phyloP scores from a whole-genome alignment of 2,797 vertebrate species.

The Malurus leucopterus region DNA sequence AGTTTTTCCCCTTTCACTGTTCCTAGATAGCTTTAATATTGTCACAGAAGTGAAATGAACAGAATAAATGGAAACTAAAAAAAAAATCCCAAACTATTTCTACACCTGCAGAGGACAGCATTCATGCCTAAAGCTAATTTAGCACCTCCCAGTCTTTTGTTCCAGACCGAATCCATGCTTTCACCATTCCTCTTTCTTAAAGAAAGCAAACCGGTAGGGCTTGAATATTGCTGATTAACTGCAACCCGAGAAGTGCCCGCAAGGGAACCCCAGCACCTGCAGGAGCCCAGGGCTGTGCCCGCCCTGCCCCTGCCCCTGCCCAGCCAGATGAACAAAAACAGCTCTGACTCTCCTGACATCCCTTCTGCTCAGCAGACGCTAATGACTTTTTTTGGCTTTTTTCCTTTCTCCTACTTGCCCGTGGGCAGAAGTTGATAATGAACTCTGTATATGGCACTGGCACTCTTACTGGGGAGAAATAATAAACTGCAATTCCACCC shows the following conservation, averaged over 20 bases:
- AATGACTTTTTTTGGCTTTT: neutral
- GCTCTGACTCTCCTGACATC: neutral
- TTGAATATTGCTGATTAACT: neutral
- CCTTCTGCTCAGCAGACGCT: neutral
- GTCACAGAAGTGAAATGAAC: neutral
- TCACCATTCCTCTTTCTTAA: neutral
- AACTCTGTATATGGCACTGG: neutral
- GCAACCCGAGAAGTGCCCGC: neutral
- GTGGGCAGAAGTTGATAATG: constrained; percentile 19
- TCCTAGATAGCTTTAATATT: neutral
- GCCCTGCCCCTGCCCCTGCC: neutral
- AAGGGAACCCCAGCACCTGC: neutral
- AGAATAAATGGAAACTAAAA: neutral
- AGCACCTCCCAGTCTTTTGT: neutral
- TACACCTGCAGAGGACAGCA: neutral
- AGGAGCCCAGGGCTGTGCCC: neutral
- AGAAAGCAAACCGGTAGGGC: neutral
- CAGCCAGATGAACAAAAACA: neutral
- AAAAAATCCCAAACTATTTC: neutral
- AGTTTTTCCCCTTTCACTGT: neutral
- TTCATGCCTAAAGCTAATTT: neutral
- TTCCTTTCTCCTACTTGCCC: neutral
- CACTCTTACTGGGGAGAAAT: neutral
- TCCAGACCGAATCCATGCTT: neutral
- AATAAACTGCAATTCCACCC: constrained; percentile 20